Evolutionary conservation across 2,888 invertebrate genomes (phyloP), one percentile per base, ranked within the genome.

Genomic region (Empis livida): DNA sequence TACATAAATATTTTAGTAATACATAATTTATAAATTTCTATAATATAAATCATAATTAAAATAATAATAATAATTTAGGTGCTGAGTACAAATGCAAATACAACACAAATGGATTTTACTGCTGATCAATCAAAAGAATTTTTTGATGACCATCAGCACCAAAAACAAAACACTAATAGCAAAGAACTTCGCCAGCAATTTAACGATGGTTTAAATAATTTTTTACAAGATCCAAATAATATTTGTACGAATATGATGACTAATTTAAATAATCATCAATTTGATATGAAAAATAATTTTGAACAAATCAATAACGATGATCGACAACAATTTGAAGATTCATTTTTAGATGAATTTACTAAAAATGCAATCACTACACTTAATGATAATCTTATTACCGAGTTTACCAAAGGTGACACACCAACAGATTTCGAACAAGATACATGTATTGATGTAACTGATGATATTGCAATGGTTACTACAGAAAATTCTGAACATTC

Each of bases 381-480:
- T 40, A 42, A 37, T 45, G 31, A 30, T 20, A 8, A 72, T 65
- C 49, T 67, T 72, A 8, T 72, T 53, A 61, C 67, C 55, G 71
- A 71, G 5, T 71, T 74, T 58, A 76, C 76, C 40, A 66, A 66
- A 45, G 71, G 70, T 55, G 78, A 79, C 56, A 43, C 46, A 35
- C 78, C 78, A 56, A 78, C 78, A 51, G 82, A 84, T 65, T 73
- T 83, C 54, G 85, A 84, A 4, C 84, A 84, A 1, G 85, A 85
- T 70, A 84, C 83, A 1, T 80, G 84, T 53, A 83, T 84, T 10
- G 85, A 84, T 64, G 75, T 77, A 23, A 74, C 78, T 47, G 74
- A 77, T 54, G 78, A 78, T 49, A 53, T 49, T 50, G 70, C 69
- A 4, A 54, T 55, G 54, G 46, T 51, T 47, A 30, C 20, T n/a